Conservation (phyloP, 2,797 vertebrate genomes). For the Hippopotamyrus pictus region DNA sequence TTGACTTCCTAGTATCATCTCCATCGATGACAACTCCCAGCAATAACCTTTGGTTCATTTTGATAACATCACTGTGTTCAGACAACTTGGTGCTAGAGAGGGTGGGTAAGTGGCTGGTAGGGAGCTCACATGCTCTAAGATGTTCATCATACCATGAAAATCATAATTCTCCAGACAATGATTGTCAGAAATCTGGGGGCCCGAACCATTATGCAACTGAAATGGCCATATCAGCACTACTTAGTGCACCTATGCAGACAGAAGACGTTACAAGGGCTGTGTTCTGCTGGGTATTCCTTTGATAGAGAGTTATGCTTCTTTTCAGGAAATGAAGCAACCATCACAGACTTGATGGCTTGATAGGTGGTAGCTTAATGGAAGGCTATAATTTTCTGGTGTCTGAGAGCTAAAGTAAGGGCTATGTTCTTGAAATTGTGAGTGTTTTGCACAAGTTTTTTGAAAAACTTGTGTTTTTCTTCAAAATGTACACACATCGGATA, state of each 20-base stretch:
- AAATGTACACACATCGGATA: too few species aligned
- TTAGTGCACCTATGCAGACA: background rate
- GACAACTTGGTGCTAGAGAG: background rate
- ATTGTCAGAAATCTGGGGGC: background rate
- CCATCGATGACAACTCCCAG: background rate
- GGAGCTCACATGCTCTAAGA: background rate
- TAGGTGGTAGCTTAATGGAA: too few species aligned
- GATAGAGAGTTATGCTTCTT: background rate
- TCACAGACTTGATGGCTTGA: too few species aligned
- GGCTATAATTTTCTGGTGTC: too few species aligned
- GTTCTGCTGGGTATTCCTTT: background rate
- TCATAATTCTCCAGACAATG: background rate
- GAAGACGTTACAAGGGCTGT: background rate
- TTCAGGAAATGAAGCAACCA: background rate
- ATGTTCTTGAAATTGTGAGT: too few species aligned
- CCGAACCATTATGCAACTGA: background rate
- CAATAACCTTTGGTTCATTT: background rate
- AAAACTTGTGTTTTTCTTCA: too few species aligned
- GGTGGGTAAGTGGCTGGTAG: background rate
- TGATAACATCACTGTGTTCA: background rate
- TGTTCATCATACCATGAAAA: background rate
- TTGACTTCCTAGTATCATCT: background rate
- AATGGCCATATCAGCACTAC: background rate
- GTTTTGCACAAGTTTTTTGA: too few species aligned
- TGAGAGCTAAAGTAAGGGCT: too few species aligned